These are phyloP conservation scores for Mesitornis unicolor DNA, from an alignment of 2,113 vertebrate species.

Conservation along the genomic window DNA sequence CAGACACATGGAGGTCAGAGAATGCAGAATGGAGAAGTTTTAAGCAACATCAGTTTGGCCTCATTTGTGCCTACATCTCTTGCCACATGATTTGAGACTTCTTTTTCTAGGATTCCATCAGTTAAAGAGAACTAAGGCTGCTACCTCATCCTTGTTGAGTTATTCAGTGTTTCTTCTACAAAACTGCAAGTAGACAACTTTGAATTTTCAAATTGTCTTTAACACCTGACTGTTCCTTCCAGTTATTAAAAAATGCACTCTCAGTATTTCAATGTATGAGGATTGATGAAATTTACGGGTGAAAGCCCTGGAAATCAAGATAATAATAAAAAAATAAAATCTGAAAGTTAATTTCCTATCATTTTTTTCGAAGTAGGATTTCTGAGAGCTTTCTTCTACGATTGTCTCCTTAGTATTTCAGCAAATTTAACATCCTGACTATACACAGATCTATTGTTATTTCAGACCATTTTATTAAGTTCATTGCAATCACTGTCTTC, in stretches of 20 bases:
- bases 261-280: background rate
- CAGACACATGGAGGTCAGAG: background rate
- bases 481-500: background rate
- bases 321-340: background rate
- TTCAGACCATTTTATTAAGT: background rate
- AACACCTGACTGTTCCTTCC: background rate
- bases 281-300: background rate
- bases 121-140: background rate
- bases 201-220: background rate
- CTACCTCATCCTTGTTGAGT: fast-evolving
- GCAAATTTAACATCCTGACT: background rate
- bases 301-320: background rate
- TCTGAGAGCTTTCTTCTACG: background rate
- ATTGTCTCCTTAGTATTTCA: background rate
- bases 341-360: background rate
- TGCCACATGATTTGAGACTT: background rate
- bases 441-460: background rate
- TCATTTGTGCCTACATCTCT: background rate
- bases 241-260: background rate
- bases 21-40: background rate
- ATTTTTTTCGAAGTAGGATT: background rate
- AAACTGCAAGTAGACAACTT: background rate
- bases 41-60: background rate
- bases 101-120: background rate
- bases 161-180: background rate